Percentiles rank a stretch among this genome's conserved stretches.
Evolutionary conservation across 2,888 invertebrate genomes (phyloP).

Genomic region (Agriopis leucophaearia): DNA sequence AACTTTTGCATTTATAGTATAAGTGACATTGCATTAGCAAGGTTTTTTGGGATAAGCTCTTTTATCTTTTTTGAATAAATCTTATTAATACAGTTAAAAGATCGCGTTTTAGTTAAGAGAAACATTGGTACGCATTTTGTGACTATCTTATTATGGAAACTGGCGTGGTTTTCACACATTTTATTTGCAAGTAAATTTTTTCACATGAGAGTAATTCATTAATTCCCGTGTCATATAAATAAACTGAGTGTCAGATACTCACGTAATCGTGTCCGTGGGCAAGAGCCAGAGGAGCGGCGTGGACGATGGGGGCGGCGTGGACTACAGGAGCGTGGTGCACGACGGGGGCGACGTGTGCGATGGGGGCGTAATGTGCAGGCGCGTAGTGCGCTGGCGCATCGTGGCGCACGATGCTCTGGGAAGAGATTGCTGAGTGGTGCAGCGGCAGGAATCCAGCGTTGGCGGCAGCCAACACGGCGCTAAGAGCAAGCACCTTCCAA

Average conservation of each 20-base stretch:
- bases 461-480: constrained; percentile 82
- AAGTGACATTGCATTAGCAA: too few relatives aligned
- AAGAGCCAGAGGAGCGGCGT: constrained; percentile 64
- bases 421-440: constrained; percentile 82
- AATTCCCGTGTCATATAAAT: too few relatives aligned
- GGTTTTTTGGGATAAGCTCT: too few relatives aligned
- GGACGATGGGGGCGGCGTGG: constrained; percentile 65
- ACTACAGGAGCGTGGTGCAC: constrained; percentile 70
- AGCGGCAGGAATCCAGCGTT: constrained; percentile 84
- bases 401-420: constrained; percentile 82
- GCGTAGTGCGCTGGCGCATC: constrained; percentile 75
- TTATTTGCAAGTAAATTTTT: too few relatives aligned
- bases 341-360: constrained; percentile 66
- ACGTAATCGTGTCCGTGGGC: constrained; percentile 74
- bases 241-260: constrained; percentile 47
- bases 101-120: background rate
- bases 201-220: too few relatives aligned
- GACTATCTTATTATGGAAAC: too few relatives aligned
- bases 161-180: too few relatives aligned
- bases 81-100: too few relatives aligned
- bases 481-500: constrained; percentile 74
- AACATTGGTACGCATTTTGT: background rate
- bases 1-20: too few relatives aligned
- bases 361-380: constrained; percentile 65
- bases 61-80: too few relatives aligned